Evolutionary conservation across 2,888 invertebrate genomes (phyloP).

Genomic region (Pyralis farinalis): DNA sequence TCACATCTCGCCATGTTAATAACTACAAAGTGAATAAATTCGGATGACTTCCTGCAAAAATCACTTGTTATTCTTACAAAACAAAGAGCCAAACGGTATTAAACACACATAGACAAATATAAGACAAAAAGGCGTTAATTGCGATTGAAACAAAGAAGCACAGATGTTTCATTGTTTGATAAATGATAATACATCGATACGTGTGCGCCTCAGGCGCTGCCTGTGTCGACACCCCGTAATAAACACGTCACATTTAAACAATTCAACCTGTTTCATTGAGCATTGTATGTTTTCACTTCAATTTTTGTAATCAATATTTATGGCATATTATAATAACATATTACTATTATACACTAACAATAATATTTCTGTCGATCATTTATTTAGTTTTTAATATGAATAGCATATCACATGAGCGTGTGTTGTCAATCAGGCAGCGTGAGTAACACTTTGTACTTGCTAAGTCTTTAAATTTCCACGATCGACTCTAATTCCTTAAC

Average conservation of each 20-base stretch:
- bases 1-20: too few species aligned
- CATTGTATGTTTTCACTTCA: too few species aligned
- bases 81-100: slow-evolving; percentile 16
- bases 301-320: too few species aligned
- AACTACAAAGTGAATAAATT: not conserved
- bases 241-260: too few species aligned
- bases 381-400: too few species aligned
- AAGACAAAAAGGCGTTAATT: slow-evolving; percentile 35
- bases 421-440: too few species aligned
- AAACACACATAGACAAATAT: slow-evolving; percentile 15
- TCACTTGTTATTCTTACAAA: slow-evolving; percentile 13
- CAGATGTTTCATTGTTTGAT: slow-evolving; percentile 31
- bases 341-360: too few species aligned
- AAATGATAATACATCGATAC: slow-evolving; percentile 12
- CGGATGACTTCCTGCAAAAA: slow-evolving; percentile 1
- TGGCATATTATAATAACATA: too few species aligned
- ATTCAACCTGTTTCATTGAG: too few species aligned
- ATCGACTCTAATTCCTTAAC: slow-evolving; percentile 33
- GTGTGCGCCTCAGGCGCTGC: slow-evolving; percentile 7
- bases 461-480: slow-evolving; percentile 37
- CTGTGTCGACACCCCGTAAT: slow-evolving; percentile 2
- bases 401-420: too few species aligned
- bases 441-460: slow-evolving; percentile 47
- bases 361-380: too few species aligned
- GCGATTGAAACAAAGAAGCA: slow-evolving; percentile 31